Evolutionary conservation across 2,888 invertebrate genomes (phyloP).

Genomic region (Protodeltote pygarga): DNA sequence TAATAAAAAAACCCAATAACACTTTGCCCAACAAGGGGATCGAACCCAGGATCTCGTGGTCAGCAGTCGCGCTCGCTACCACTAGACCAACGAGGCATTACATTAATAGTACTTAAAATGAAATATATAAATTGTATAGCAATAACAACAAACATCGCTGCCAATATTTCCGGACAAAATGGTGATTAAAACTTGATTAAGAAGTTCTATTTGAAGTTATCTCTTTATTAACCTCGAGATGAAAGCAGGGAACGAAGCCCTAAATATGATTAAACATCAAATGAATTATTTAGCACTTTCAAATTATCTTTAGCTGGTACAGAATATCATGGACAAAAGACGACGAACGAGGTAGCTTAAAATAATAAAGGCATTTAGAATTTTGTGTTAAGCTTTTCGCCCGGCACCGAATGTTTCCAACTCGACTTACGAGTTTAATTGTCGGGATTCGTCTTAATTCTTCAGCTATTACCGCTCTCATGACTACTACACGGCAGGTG

Average conservation of each 20-base stretch:
- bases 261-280: conserved; percentile 55
- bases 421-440: conserved; percentile 63
- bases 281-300: conserved; percentile 52
- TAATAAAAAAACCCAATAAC: too few species aligned
- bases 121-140: too few species aligned
- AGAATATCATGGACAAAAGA: conserved; percentile 58
- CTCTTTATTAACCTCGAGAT: conserved; percentile 46
- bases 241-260: conserved; percentile 38
- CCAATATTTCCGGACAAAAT: conserved; percentile 24
- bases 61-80: too few species aligned
- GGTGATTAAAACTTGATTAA: conserved; percentile 37
- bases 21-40: too few species aligned
- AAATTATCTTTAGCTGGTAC: conserved; percentile 51
- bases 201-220: conserved; percentile 45
- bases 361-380: conserved; percentile 62
- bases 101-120: too few species aligned
- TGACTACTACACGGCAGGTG: conserved; percentile 58
- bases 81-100: too few species aligned
- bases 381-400: conserved; percentile 59
- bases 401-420: conserved; percentile 61
- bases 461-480: conserved; percentile 59
- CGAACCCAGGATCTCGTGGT: too few species aligned
- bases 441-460: conserved; percentile 66
- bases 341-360: conserved; percentile 55
- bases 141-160: conserved; percentile 23